These are phyloP conservation scores for Nematostella vectensis DNA, from an alignment of 92 coral and sea anemone species.

Conservation along the genomic window DNA sequence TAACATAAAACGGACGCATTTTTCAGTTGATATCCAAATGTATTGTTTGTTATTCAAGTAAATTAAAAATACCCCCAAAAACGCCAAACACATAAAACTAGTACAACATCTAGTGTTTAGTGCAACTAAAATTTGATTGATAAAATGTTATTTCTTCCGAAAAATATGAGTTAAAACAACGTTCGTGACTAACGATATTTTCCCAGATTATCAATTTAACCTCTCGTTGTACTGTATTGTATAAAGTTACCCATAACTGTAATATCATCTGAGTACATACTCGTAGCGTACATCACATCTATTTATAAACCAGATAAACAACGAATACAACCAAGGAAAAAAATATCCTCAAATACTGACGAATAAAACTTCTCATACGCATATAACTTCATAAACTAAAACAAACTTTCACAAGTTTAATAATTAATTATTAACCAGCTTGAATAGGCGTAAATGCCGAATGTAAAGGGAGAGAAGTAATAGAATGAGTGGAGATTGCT, in stretches of 20 bases:
- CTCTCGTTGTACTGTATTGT: slow-evolving; percentile 47
- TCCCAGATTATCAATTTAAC: slow-evolving; percentile 58
- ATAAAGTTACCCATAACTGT: slow-evolving; percentile 60
- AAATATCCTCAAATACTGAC: neutral
- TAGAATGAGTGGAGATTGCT: too few relatives aligned
- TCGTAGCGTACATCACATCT: neutral
- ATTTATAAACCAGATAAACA: neutral
- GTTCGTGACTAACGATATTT: slow-evolving; percentile 46
- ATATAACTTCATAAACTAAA: neutral
- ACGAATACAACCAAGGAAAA: neutral
- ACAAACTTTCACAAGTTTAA: neutral
- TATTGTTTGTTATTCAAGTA: too few relatives aligned
- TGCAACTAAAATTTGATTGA: too few relatives aligned
- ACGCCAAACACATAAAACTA: too few relatives aligned
- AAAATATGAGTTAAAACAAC: too few relatives aligned
- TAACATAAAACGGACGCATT: too few relatives aligned
- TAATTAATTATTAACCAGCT: neutral
- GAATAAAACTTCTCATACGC: neutral
- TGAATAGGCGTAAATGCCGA: too few relatives aligned
- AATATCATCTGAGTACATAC: slow-evolving; percentile 21
- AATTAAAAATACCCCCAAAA: too few relatives aligned
- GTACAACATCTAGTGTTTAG: too few relatives aligned
- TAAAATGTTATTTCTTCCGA: too few relatives aligned
- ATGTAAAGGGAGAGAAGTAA: too few relatives aligned
- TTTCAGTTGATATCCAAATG: too few relatives aligned